Evolutionary conservation across 2,113 vertebrate species (phyloP).

Genomic region (Pachyramphus minor): DNA sequence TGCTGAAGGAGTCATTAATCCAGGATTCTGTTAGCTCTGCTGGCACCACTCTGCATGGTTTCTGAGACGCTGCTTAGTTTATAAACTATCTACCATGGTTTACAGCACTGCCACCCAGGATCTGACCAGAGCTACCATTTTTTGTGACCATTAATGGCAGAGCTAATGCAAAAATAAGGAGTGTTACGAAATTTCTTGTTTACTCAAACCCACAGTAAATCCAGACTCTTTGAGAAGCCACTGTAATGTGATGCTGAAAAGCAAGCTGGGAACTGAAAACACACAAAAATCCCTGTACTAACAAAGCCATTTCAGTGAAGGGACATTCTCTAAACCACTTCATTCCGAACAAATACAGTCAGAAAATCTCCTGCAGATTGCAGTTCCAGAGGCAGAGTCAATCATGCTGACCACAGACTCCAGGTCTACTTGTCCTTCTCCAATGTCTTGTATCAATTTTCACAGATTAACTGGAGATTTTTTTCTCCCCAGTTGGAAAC

Average conservation of each 20-base stretch:
- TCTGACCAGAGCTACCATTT: constrained; percentile 8
- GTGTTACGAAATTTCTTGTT: neutral
- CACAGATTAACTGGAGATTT: neutral
- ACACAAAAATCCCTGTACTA: neutral
- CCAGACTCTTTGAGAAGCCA: constrained; percentile 5
- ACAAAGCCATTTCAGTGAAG: neutral
- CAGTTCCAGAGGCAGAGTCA: neutral
- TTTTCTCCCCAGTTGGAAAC: neutral
- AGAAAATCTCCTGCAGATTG: neutral
- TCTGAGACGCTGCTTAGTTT: neutral
- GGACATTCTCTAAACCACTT: neutral
- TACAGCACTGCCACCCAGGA: neutral
- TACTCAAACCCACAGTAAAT: constrained; percentile 18
- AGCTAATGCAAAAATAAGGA: constrained; percentile 28
- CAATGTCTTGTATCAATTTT: neutral
- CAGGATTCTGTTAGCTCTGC: neutral
- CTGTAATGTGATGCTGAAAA: neutral
- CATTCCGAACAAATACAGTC: neutral
- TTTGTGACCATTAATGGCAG: neutral
- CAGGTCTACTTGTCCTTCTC: neutral
- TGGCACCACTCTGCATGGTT: neutral
- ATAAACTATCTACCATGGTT: neutral
- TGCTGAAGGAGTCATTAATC: neutral
- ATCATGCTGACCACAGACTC: neutral
- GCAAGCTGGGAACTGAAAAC: neutral